A percentile compares a stretch with the other conserved stretches of the same genome.
Evolutionary conservation across 2,113 vertebrate species (phyloP).

Genomic region (Thunnus maccoyii): DNA sequence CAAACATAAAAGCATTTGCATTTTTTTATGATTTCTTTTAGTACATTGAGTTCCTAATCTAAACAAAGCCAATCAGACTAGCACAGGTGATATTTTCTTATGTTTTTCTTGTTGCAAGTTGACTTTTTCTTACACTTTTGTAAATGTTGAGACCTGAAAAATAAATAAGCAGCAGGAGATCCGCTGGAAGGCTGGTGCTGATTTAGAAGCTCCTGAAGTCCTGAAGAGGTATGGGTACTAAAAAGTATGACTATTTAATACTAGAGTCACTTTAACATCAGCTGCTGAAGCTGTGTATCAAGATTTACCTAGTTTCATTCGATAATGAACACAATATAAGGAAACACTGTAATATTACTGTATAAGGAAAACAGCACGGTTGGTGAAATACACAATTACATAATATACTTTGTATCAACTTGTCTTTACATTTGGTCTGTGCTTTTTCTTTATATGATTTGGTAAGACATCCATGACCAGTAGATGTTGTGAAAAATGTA

Average conservation of each 20-base stretch:
- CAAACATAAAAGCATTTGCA: constrained; percentile 17
- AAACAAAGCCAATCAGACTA: constrained; percentile 7
- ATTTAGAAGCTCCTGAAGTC: constrained; percentile 6
- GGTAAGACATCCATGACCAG: background rate
- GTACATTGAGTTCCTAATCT: constrained; percentile 9
- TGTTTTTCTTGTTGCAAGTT: background rate
- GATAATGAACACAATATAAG: constrained; percentile 20
- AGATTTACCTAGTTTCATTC: constrained; percentile 25
- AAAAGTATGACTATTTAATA: background rate
- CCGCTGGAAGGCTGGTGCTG: background rate
- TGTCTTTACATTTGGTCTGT: background rate
- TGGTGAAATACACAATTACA: background rate
- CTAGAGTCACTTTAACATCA: constrained; percentile 11
- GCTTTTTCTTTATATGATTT: background rate
- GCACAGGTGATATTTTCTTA: background rate
- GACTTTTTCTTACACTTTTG: background rate
- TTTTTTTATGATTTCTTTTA: constrained; percentile 13
- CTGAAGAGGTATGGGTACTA: constrained; percentile 19
- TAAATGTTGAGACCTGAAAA: background rate
- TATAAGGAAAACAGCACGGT: background rate
- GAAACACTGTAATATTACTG: background rate
- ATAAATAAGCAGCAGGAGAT: background rate
- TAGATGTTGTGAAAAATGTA: background rate
- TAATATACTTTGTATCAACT: background rate
- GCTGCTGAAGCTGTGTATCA: constrained; percentile 11